These are phyloP conservation scores for Mormyrops boulengeri DNA, from an alignment of 2,797 vertebrate genomes.

Conservation along the genomic window DNA sequence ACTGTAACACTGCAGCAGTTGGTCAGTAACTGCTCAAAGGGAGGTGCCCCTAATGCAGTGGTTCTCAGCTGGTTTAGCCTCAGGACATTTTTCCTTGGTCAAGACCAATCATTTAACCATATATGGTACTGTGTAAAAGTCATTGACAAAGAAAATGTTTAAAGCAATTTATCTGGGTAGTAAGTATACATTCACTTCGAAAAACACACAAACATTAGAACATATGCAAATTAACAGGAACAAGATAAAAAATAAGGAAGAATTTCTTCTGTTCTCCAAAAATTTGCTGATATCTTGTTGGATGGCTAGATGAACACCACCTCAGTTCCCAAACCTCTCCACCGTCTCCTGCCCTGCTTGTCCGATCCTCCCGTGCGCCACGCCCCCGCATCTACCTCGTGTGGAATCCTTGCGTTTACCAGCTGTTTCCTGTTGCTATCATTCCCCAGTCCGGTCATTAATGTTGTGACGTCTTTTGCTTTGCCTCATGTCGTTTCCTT, in stretches of 20 bases:
- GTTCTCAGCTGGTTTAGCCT: background rate
- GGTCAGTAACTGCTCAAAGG: background rate
- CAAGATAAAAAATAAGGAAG: background rate
- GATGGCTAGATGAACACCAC: background rate
- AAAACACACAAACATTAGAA: background rate
- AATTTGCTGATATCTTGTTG: background rate
- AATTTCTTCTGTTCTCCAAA: background rate
- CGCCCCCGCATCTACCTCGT: too few species aligned
- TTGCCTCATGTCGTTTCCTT: too few species aligned
- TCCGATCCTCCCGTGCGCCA: too few species aligned
- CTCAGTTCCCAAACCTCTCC: background rate
- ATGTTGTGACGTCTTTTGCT: too few species aligned
- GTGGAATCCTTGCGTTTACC: too few species aligned
- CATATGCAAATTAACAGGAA: background rate
- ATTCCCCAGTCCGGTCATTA: too few species aligned
- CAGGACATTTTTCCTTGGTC: background rate
- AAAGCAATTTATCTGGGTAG: background rate
- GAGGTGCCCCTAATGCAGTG: background rate
- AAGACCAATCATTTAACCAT: background rate
- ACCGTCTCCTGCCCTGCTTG: too few species aligned
- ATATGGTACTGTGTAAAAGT: background rate
- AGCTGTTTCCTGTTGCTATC: too few species aligned
- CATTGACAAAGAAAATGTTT: background rate
- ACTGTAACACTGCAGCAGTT: background rate
- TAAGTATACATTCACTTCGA: background rate